A percentile compares a stretch with the other conserved stretches of the same genome.
Conservation (phyloP, 2,113 vertebrate genomes). For the Amphiprion ocellaris region DNA sequence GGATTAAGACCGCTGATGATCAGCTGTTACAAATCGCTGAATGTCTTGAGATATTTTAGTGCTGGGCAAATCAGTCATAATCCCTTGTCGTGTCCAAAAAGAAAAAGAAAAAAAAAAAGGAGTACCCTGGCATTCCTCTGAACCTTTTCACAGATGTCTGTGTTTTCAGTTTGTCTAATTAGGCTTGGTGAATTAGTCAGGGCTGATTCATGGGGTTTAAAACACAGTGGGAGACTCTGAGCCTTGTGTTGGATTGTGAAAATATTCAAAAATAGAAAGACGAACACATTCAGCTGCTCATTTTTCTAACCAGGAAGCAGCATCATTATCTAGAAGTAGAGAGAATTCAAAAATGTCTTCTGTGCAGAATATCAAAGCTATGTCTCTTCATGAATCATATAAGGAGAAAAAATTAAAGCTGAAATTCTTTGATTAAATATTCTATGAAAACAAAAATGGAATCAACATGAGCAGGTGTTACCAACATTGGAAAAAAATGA, state of each 20-base stretch:
- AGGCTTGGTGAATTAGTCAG: slow-evolving; percentile 27
- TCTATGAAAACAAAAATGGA: too few species aligned
- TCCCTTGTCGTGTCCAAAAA: background rate
- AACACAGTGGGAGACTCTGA: background rate
- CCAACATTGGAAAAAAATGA: too few species aligned
- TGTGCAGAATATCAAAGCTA: too few species aligned
- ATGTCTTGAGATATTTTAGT: background rate
- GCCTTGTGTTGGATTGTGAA: background rate
- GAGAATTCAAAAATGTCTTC: too few species aligned
- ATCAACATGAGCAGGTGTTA: too few species aligned
- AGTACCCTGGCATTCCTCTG: background rate
- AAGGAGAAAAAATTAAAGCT: too few species aligned
- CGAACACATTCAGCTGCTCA: background rate
- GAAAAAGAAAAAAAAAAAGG: background rate
- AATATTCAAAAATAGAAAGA: background rate
- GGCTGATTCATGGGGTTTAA: slow-evolving; percentile 4
- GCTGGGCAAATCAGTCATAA: background rate
- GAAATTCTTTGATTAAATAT: too few species aligned
- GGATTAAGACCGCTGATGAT: background rate
- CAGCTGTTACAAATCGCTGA: background rate
- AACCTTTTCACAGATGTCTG: background rate
- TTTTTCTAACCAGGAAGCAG: too few species aligned
- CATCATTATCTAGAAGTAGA: too few species aligned
- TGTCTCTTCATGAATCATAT: too few species aligned
- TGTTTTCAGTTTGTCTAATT: slow-evolving; percentile 12